Base-by-base conservation (phyloP, 2,113 vertebrate species). In the Muscicapa adusta region DNA sequence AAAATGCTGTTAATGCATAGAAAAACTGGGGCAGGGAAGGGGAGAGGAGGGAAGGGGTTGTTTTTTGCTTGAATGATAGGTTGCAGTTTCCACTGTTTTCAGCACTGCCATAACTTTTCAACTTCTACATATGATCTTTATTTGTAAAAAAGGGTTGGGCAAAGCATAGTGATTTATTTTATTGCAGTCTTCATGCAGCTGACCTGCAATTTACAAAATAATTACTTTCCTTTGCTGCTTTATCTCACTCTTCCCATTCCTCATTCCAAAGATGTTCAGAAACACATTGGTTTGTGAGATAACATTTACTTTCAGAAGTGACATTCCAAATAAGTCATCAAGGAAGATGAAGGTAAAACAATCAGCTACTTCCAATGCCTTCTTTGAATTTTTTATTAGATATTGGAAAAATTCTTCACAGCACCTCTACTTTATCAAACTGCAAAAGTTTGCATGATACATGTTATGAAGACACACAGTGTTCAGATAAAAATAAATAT, bases 191-290 rank as follows among this genome's bases (percentile, higher is more conserved):
- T 81, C 77, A 94, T 89, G 78, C 91, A 94, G 84, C 88, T 97
- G 95, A 97, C 95, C 89, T 92, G 63, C 57, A 96, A 58, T 89
- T 95, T 96, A 82, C 92, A 81, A 94, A 97, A 94, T 77, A 96
- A 96, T 95, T 91, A 47, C 70, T 70, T 96, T 87, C 20, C 79
- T 79, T 56, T 74, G 31, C 33, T 60, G 33, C 76, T 96, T 96
- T 79, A 92, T 86, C 81, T 97, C 83, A 80, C 79, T 75, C 28
- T 74, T 80, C 61, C 40, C 31, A 75, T 48, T 94, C 40, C 66
- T 96, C 72, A 96, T 74, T 94, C 84, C 71, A 84, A 95, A 53
- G 17, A 58, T 84, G 22, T 24, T 87, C n/a, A 17, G 25, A 78
- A 88, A 65, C 40, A 70, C 28, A 14, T 29, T 89, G 24, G 19